Evolutionary conservation across 2,113 vertebrate genomes (phyloP).

Genomic region (Falco punctatus): DNA sequence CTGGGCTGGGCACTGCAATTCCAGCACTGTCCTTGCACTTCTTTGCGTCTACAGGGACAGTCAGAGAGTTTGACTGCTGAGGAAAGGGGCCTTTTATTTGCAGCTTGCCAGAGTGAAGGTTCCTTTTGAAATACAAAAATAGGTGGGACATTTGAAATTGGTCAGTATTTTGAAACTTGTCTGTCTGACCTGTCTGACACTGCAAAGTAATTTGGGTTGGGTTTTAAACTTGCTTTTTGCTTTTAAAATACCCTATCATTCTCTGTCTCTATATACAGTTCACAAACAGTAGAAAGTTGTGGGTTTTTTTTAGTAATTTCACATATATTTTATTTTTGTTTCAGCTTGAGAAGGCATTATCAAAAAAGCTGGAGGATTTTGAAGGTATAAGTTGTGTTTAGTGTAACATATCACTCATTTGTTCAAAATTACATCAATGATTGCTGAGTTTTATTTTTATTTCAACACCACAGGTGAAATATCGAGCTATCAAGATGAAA

Average conservation of each 20-base stretch:
- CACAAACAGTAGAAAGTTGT: background rate
- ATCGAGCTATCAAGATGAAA: conserved; percentile 90
- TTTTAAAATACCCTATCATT: background rate
- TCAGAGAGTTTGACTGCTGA: background rate
- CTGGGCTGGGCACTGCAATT: background rate
- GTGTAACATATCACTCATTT: background rate
- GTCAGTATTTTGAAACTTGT: background rate
- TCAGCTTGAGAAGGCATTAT: conserved; percentile 89
- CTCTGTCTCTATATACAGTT: background rate
- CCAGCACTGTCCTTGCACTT: background rate
- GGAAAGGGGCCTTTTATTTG: background rate
- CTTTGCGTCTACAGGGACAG: background rate
- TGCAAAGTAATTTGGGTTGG: background rate
- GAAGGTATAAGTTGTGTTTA: conserved; percentile 82
- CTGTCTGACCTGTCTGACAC: background rate
- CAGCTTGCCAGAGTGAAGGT: background rate
- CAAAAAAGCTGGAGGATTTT: conserved; percentile 89
- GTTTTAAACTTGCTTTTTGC: background rate
- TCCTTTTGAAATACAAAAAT: background rate
- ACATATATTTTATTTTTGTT: conserved; percentile 26
- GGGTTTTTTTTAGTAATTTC: background rate
- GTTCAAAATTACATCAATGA: background rate
- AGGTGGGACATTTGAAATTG: background rate
- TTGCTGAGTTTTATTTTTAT: background rate
- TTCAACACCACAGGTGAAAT: conserved; percentile 85